Conservation (phyloP, 1,140 invertebrate species). For the Drosophila simulans region DNA sequence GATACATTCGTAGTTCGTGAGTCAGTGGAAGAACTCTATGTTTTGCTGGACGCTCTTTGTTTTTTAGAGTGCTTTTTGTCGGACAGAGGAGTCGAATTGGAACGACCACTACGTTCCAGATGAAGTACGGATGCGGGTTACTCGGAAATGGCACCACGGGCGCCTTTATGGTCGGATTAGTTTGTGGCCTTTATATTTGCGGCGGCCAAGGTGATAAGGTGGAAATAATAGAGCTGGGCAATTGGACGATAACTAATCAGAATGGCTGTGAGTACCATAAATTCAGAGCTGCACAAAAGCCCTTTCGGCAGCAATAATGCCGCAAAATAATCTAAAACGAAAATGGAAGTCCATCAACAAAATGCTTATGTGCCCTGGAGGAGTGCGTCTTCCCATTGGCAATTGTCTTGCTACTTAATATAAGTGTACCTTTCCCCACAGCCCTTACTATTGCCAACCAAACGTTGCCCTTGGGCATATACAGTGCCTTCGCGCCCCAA, state of each 20-base stretch:
- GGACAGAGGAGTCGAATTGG: conserved; percentile 19
- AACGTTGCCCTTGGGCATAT: conserved; percentile 93
- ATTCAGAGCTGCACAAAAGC: neutral
- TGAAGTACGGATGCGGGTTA: conserved; percentile 6
- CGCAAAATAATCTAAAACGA: neutral
- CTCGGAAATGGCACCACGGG: conserved; percentile 8
- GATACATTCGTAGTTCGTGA: conserved; percentile 36
- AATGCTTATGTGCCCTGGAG: neutral
- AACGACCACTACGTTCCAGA: conserved; percentile 9
- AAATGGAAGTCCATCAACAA: neutral
- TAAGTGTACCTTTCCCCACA: conserved; percentile 12
- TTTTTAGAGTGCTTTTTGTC: neutral
- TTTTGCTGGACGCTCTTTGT: neutral
- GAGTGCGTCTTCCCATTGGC: too few relatives aligned
- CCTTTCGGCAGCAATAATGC: neutral
- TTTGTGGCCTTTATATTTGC: conserved; percentile 24
- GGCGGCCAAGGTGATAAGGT: conserved; percentile 53
- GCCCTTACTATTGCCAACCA: conserved; percentile 79
- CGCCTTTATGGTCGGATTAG: conserved; percentile 22
- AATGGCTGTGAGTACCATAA: conserved; percentile 66
- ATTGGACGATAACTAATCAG: conserved; percentile 72
- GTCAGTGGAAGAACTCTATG: conserved; percentile 12
- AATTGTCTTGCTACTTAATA: neutral
- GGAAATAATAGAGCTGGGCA: conserved; percentile 59
- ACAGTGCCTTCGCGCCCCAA: conserved; percentile 87